These are phyloP conservation scores for Lomographa bimaculata DNA, from an alignment of 2,888 invertebrate species.

Conservation along the genomic window DNA sequence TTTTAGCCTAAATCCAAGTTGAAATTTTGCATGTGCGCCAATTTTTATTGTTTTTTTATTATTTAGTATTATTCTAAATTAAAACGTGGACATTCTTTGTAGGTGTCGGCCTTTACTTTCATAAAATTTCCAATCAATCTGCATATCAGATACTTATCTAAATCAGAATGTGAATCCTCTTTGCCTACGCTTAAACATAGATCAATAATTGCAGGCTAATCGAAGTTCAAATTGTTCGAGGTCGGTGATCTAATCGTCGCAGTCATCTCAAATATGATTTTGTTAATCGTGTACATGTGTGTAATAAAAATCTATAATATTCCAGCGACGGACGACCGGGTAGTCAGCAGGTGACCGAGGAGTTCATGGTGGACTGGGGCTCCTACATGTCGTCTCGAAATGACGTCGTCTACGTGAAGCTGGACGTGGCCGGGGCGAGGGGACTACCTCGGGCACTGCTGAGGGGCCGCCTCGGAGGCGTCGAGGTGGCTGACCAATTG, in stretches of 20 bases:
- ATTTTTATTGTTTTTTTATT: constrained; percentile 5
- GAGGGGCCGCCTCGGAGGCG: constrained; percentile 92
- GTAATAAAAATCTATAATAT: constrained; percentile 3
- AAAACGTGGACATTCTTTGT: too few species aligned
- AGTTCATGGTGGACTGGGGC: constrained; percentile 95
- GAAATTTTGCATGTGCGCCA: constrained; percentile 1
- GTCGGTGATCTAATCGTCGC: too few species aligned
- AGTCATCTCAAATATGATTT: too few species aligned
- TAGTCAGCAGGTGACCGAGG: constrained; percentile 94
- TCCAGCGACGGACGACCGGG: constrained; percentile 95
- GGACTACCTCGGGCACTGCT: constrained; percentile 92
- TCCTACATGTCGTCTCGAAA: constrained; percentile 96
- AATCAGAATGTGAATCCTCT: too few species aligned
- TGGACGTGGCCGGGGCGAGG: constrained; percentile 95
- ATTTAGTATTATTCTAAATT: too few species aligned
- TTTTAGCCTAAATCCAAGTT: constrained; percentile 7
- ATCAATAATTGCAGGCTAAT: too few species aligned
- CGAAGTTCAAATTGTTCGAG: too few species aligned
- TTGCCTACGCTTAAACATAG: too few species aligned
- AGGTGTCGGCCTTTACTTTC: too few species aligned
- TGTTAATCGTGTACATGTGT: too few species aligned
- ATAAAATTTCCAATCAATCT: too few species aligned
- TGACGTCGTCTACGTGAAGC: constrained; percentile 94
- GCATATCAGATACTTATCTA: too few species aligned
- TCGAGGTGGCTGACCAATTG: constrained; percentile 96